phyloP scores from a whole-genome alignment of 2,888 invertebrate species.

The Callyntrura sp. region DNA sequence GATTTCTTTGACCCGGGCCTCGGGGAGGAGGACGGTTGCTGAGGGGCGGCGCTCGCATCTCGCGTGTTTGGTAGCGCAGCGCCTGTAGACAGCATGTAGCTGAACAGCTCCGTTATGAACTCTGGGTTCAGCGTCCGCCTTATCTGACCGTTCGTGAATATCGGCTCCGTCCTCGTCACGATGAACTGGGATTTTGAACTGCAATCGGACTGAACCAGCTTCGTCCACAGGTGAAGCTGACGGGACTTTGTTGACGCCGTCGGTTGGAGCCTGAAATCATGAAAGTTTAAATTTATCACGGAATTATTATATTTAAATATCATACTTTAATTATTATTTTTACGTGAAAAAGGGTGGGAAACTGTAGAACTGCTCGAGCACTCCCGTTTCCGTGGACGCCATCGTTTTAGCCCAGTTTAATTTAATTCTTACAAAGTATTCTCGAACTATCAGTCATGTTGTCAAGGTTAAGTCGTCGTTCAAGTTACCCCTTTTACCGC shows the following conservation, averaged over 20 bases:
- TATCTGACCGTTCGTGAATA: slow-evolving; percentile 46
- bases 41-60: not conserved
- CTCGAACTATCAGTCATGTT: too few species aligned
- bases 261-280: slow-evolving; percentile 54
- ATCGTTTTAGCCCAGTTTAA: too few species aligned
- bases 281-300: too few species aligned
- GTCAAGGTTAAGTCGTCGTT: too few species aligned
- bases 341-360: slow-evolving; percentile 78
- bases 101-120: slow-evolving; percentile 66
- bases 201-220: slow-evolving; percentile 49
- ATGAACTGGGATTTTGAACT: slow-evolving; percentile 39
- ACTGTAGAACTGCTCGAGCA: slow-evolving; percentile 64
- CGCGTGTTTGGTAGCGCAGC: slow-evolving; percentile 41
- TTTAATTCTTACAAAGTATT: too few species aligned
- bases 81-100: slow-evolving; percentile 34
- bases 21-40: not conserved
- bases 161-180: slow-evolving; percentile 42
- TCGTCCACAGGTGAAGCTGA: slow-evolving; percentile 59
- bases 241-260: slow-evolving; percentile 38
- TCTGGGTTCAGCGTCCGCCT: slow-evolving; percentile 32
- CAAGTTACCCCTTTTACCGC: not conserved
- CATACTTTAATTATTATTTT: slow-evolving; percentile 1
- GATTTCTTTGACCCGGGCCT: too few species aligned
- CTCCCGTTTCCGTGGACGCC: not conserved
- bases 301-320: too few species aligned